These are phyloP conservation scores for Ifrita kowaldi DNA, from an alignment of 2,113 vertebrate genomes.

Conservation along the genomic window DNA sequence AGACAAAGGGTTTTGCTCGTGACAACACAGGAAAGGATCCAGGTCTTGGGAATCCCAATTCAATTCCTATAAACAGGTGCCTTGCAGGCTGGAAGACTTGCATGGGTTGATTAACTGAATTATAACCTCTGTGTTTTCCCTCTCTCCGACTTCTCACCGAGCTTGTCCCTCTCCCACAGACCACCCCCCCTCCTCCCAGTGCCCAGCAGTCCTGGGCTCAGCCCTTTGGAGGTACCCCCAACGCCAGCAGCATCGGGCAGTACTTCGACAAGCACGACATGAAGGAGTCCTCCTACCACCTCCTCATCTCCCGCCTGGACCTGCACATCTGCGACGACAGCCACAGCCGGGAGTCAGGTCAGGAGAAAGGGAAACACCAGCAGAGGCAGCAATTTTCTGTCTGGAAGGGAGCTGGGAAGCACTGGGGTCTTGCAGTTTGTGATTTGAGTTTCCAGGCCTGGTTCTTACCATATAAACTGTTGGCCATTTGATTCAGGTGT, in stretches of 20 bases:
- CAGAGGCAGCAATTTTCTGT: not conserved
- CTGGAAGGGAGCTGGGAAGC: not conserved
- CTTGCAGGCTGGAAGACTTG: not conserved
- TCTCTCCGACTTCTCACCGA: not conserved
- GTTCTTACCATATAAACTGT: not conserved
- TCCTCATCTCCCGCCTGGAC: conserved; percentile 93
- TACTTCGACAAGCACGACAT: conserved; percentile 93
- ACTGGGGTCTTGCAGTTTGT: not conserved
- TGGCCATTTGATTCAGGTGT: not conserved
- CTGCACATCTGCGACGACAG: conserved; percentile 96
- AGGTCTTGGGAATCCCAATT: not conserved
- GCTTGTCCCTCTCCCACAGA: conserved; percentile 64
- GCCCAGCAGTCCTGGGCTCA: conserved; percentile 85
- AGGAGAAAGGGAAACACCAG: not conserved
- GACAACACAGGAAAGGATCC: not conserved
- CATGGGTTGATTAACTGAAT: not conserved
- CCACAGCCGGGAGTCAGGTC: conserved; percentile 83
- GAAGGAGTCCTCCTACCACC: conserved; percentile 96
- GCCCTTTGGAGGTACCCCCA: conserved; percentile 66
- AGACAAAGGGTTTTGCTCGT: not conserved
- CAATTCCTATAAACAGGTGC: not conserved
- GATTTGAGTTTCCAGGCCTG: not conserved
- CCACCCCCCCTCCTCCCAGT: conserved; percentile 83
- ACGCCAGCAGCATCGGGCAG: conserved; percentile 83
- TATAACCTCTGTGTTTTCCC: not conserved